A percentile compares a stretch with the other conserved stretches of the same genome.
Evolutionary conservation across 2,113 vertebrate genomes (phyloP).

Genomic region (Empidonax alnorum): DNA sequence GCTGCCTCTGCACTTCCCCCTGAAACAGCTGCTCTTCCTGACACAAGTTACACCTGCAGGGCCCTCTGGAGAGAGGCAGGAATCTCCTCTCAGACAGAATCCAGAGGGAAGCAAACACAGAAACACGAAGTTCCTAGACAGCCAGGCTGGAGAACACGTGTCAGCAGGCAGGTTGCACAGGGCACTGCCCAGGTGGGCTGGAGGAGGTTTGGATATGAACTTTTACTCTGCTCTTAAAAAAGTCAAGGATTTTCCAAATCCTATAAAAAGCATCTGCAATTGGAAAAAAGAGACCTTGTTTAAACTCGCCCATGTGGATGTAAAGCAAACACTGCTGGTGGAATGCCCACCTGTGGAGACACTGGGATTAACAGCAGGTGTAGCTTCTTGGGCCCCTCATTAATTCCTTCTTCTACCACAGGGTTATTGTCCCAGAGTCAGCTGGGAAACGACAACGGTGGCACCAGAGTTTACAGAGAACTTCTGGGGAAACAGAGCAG

Average conservation of each 20-base stretch:
- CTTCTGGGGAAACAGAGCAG: neutral
- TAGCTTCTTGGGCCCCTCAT: neutral
- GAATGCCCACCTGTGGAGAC: neutral
- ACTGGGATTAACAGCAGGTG: neutral
- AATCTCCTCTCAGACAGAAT: neutral
- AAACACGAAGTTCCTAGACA: neutral
- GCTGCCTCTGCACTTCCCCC: neutral
- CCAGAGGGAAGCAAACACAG: neutral
- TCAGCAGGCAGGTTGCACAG: neutral
- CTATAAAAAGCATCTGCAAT: neutral
- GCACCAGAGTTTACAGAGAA: neutral
- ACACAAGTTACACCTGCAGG: neutral
- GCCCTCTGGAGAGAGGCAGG: neutral
- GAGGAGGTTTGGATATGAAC: neutral
- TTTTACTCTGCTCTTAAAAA: slow-evolving; percentile 22
- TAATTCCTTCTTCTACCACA: neutral
- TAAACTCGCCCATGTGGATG: neutral
- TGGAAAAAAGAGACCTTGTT: neutral
- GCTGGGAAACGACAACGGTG: neutral
- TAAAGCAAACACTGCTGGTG: neutral
- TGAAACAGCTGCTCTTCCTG: neutral
- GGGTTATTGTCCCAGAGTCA: neutral
- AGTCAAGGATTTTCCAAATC: neutral
- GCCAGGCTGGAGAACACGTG: neutral
- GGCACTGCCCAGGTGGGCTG: neutral